A percentile compares a stretch with the other conserved stretches of the same genome.
These are phyloP conservation scores for Acholoe squamosa DNA, from an alignment of 2,888 invertebrate genomes.

Conservation along the genomic window DNA sequence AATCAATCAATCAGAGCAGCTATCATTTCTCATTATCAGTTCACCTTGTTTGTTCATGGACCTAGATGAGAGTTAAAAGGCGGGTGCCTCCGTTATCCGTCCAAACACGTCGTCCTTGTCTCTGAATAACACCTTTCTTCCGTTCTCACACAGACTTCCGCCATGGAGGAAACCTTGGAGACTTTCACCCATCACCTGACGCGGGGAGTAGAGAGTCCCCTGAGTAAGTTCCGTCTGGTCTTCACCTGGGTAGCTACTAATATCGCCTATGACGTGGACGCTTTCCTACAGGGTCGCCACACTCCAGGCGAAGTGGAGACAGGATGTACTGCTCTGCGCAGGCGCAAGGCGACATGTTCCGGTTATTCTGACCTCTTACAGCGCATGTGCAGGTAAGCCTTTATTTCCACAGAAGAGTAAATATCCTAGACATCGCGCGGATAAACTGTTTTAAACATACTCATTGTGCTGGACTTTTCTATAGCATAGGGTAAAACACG, in stretches of 20 bases:
- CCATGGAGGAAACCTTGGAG: constrained; percentile 38
- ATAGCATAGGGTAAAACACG: too few relatives aligned
- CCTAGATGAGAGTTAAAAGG: too few relatives aligned
- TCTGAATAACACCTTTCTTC: too few relatives aligned
- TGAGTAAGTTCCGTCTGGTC: neutral
- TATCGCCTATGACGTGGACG: constrained; percentile 44
- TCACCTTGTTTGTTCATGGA: too few relatives aligned
- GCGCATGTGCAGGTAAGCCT: constrained; percentile 25
- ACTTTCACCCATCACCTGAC: constrained; percentile 9
- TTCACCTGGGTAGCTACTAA: constrained; percentile 47
- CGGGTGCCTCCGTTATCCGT: too few relatives aligned
- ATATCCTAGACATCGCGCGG: too few relatives aligned
- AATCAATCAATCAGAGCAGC: too few relatives aligned
- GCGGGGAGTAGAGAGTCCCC: neutral
- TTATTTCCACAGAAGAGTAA: too few relatives aligned
- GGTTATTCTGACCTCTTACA: constrained; percentile 22
- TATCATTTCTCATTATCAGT: too few relatives aligned
- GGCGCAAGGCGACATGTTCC: constrained; percentile 46
- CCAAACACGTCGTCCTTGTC: too few relatives aligned
- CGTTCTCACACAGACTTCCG: neutral
- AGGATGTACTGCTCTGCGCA: neutral
- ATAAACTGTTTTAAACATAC: too few relatives aligned
- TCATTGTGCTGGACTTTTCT: too few relatives aligned
- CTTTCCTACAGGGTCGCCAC: constrained; percentile 22
- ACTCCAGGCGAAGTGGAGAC: neutral